A percentile compares a stretch with the other conserved stretches of the same genome.
phyloP scores from a whole-genome alignment of 2,888 invertebrate genomes.

The Agriopis marginaria region DNA sequence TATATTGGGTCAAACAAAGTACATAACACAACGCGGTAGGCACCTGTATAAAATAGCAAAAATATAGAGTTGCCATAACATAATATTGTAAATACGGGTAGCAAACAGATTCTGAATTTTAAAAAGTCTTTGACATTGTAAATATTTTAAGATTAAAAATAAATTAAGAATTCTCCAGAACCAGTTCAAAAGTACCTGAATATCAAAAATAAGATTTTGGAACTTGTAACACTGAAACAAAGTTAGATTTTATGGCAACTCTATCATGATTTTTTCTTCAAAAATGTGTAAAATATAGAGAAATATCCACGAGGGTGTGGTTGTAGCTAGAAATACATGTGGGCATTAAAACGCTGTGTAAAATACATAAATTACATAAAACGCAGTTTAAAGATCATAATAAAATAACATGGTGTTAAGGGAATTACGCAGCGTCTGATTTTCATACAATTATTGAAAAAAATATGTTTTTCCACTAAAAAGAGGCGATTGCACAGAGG shows the following conservation, averaged over 20 bases:
- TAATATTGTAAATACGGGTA: constrained; percentile 35
- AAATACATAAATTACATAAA: neutral
- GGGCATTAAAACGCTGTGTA: constrained; percentile 22
- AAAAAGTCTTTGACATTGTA: constrained; percentile 23
- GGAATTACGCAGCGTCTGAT: too few species aligned
- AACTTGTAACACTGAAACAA: constrained; percentile 27
- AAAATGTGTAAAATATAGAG: constrained; percentile 13
- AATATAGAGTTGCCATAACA: constrained; percentile 49
- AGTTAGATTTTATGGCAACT: constrained; percentile 35
- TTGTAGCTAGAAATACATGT: constrained; percentile 21
- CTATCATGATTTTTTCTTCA: constrained; percentile 19
- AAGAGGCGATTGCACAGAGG: too few species aligned
- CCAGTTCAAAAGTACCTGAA: constrained; percentile 37
- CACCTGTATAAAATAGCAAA: constrained; percentile 33
- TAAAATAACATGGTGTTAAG: too few species aligned
- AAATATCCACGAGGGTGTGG: constrained; percentile 7
- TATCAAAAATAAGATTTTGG: constrained; percentile 29
- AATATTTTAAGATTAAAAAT: constrained; percentile 31
- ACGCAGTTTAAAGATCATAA: too few species aligned
- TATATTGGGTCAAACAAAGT: constrained; percentile 34
- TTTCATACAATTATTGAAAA: too few species aligned
- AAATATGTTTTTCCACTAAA: too few species aligned
- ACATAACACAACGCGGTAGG: constrained; percentile 28
- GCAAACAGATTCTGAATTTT: constrained; percentile 13
- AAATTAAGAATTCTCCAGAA: constrained; percentile 27